Percentiles rank a stretch among this genome's conserved stretches.
Evolutionary conservation across 2,113 vertebrate species (phyloP).

Genomic region (Dicrurus megarhynchus): DNA sequence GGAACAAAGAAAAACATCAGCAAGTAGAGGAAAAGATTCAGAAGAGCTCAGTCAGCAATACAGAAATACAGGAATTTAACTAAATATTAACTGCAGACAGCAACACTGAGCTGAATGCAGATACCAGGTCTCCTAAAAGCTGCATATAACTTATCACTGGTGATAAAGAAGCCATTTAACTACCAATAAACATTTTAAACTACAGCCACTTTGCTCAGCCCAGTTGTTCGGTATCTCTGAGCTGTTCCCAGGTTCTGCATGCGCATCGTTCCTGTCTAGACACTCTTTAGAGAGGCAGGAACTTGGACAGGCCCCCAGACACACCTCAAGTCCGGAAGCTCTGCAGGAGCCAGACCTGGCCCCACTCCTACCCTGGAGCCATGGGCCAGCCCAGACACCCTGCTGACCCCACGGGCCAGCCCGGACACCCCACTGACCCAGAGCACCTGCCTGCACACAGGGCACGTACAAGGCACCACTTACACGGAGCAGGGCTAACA

Average conservation of each 20-base stretch:
- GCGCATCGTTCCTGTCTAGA: not conserved
- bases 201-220: not conserved
- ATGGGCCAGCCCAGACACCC: not conserved
- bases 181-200: not conserved
- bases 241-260: not conserved
- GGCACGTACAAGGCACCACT: not conserved
- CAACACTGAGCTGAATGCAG: not conserved
- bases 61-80: not conserved
- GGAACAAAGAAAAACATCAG: not conserved
- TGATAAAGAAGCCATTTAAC: not conserved
- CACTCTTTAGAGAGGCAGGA: not conserved
- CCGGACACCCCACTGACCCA: fast-evolving
- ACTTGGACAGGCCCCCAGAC: not conserved
- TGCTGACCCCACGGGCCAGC: not conserved
- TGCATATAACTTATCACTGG: fast-evolving
- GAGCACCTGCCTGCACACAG: not conserved
- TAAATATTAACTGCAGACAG: not conserved
- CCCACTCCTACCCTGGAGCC: not conserved
- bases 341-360: not conserved
- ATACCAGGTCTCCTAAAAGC: not conserved
- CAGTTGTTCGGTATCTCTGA: fast-evolving
- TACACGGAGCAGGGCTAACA: not conserved
- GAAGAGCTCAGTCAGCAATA: not conserved
- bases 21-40: not conserved
- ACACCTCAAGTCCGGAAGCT: too few species aligned